A percentile compares a stretch with the other conserved stretches of the same genome.
Conservation (phyloP, 2,797 vertebrate species). For the Mus minutoides region DNA sequence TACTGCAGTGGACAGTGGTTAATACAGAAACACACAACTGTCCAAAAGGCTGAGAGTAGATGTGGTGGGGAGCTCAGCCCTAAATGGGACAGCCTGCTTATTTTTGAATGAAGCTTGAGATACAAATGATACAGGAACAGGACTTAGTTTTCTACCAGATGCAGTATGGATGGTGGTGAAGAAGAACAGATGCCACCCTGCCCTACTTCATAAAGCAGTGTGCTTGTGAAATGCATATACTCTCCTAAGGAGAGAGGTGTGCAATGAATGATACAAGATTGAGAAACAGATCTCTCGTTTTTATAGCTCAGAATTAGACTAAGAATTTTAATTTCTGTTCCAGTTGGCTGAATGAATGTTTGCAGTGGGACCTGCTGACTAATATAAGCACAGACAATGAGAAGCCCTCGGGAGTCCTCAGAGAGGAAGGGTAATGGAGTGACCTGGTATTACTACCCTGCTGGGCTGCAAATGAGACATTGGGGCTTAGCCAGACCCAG, state of each 20-base stretch:
- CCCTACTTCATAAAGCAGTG: background rate
- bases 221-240: background rate
- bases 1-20: background rate
- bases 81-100: background rate
- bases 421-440: background rate
- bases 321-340: background rate
- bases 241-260: background rate
- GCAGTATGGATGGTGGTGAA: background rate
- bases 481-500: background rate
- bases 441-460: background rate
- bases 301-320: background rate
- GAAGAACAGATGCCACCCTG: background rate
- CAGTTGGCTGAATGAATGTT: background rate
- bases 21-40: background rate
- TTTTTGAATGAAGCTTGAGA: constrained; percentile 8
- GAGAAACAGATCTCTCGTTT: background rate
- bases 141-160: background rate
- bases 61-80: background rate
- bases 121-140: background rate
- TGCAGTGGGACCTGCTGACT: background rate
- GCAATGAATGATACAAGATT: background rate
- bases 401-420: background rate
- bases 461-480: background rate
- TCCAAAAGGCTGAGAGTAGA: too few relatives aligned
- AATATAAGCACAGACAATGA: background rate